phyloP scores from a whole-genome alignment of 1,140 invertebrate species.

The Drosophila murphyi region DNA sequence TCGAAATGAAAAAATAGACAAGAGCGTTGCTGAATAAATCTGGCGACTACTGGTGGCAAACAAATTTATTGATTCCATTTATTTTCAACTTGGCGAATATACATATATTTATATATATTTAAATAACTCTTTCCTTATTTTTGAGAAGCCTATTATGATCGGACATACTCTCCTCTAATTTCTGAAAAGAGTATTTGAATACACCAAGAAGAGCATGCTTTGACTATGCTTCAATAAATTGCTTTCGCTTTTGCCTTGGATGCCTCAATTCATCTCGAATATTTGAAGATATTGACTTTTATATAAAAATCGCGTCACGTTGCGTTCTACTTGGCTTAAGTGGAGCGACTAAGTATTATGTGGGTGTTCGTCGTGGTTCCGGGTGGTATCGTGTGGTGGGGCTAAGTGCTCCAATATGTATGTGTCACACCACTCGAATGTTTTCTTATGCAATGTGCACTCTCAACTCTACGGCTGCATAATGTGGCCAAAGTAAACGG shows the following conservation, averaged over 20 bases:
- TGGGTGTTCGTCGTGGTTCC: not conserved
- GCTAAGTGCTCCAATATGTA: conserved; percentile 69
- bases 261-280: not conserved
- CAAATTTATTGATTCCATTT: too few species aligned
- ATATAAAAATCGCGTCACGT: conserved; percentile 36
- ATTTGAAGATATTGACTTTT: conserved; percentile 27
- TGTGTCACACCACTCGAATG: conserved; percentile 75
- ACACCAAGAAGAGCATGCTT: not conserved
- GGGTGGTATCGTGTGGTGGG: not conserved
- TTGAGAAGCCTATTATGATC: too few species aligned
- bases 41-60: not conserved
- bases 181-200: not conserved
- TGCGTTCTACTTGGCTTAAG: conserved; percentile 25
- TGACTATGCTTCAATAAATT: conserved; percentile 6
- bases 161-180: not conserved
- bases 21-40: not conserved
- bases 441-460: conserved; percentile 61
- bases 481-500: conserved; percentile 29
- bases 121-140: too few species aligned
- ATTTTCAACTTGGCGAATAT: not conserved
- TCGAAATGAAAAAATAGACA: conserved; percentile 12
- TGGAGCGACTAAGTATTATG: conserved; percentile 17
- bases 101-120: not conserved
- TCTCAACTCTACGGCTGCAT: conserved; percentile 33
- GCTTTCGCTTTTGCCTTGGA: not conserved